phyloP scores from a whole-genome alignment of 2,888 invertebrate species.

The Creontiades dilutus region DNA sequence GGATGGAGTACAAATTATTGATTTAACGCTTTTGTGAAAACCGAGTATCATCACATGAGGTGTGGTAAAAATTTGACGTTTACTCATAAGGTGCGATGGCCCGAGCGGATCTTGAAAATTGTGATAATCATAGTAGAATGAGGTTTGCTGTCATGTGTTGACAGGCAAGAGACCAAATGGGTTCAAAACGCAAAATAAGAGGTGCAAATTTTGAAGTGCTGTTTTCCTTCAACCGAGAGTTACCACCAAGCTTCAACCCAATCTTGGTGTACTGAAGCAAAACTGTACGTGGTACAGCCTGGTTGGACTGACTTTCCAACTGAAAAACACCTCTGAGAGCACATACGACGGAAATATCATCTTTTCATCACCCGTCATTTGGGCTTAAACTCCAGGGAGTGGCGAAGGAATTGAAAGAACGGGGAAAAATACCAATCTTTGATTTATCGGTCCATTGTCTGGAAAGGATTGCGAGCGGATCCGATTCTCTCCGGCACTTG shows the following conservation, averaged over 20 bases:
- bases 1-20: too few relatives aligned
- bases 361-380: background rate
- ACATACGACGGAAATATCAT: conserved; percentile 10
- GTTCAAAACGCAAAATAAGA: too few relatives aligned
- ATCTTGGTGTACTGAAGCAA: background rate
- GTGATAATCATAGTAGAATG: too few relatives aligned
- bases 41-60: too few relatives aligned
- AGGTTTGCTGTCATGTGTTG: too few relatives aligned
- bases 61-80: too few relatives aligned
- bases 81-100: too few relatives aligned
- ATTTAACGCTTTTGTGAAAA: too few relatives aligned
- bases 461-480: conserved; percentile 28
- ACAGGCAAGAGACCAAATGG: too few relatives aligned
- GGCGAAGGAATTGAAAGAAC: background rate
- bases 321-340: background rate
- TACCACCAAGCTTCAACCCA: background rate
- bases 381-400: background rate
- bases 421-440: conserved; percentile 5
- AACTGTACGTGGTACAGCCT: background rate
- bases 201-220: too few relatives aligned
- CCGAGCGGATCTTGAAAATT: too few relatives aligned
- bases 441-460: conserved; percentile 43
- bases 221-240: background rate
- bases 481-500: conserved; percentile 43
- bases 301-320: background rate